Evolutionary conservation across 2,888 invertebrate species (phyloP).

Genomic region (Ecdyonurus torrentis): DNA sequence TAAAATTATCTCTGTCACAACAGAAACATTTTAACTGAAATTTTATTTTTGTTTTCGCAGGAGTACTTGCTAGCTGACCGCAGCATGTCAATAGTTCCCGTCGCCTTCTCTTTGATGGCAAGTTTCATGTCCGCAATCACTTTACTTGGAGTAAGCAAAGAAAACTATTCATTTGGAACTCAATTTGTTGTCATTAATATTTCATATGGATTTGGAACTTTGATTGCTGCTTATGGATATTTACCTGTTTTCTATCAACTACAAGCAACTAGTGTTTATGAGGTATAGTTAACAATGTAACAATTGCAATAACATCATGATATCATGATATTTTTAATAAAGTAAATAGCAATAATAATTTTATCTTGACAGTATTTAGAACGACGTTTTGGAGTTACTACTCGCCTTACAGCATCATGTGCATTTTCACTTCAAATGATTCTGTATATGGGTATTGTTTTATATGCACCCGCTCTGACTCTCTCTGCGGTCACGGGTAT

Average conservation of each 20-base stretch:
- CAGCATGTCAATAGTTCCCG: conserved; percentile 61
- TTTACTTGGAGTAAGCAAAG: conserved; percentile 72
- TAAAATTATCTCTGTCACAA: not conserved
- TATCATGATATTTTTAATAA: too few relatives aligned
- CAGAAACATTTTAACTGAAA: not conserved
- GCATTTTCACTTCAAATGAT: conserved; percentile 82
- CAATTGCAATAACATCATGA: too few relatives aligned
- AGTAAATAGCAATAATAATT: too few relatives aligned
- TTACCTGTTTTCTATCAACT: conserved; percentile 74
- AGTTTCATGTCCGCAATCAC: conserved; percentile 87
- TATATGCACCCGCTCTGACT: conserved; percentile 87
- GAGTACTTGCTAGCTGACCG: conserved; percentile 72
- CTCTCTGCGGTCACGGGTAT: conserved; percentile 65
- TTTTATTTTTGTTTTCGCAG: conserved; percentile 28
- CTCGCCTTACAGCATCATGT: conserved; percentile 61
- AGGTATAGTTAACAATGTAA: conserved; percentile 42
- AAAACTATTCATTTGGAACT: conserved; percentile 69
- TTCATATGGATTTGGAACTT: conserved; percentile 57
- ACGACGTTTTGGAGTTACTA: conserved; percentile 58
- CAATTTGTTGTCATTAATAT: conserved; percentile 63
- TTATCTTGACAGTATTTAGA: conserved; percentile 63
- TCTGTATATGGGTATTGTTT: conserved; percentile 75
- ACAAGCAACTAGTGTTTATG: conserved; percentile 74
- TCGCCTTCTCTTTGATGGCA: conserved; percentile 82
- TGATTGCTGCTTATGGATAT: conserved; percentile 57